These are phyloP conservation scores for Drosophila ananassae DNA, from an alignment of 1,140 invertebrate species.

Conservation along the genomic window DNA sequence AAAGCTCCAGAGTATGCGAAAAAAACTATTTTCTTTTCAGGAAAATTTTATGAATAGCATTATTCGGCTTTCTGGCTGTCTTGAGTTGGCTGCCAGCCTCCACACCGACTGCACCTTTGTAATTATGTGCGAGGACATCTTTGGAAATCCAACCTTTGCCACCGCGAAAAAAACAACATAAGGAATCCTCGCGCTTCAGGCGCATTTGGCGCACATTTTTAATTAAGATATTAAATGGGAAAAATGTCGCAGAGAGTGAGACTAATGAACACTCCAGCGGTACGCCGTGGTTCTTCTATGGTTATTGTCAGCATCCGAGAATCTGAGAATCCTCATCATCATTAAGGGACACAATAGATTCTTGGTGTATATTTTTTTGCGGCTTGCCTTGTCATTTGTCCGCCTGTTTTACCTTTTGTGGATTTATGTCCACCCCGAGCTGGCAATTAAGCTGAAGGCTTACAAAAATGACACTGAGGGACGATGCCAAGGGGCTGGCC, in stretches of 20 bases:
- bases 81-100: constrained; percentile 15
- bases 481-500: background rate
- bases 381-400: constrained; percentile 52
- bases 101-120: constrained; percentile 31
- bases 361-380: constrained; percentile 1
- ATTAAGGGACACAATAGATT: constrained; percentile 56
- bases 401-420: constrained; percentile 66
- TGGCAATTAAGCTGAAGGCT: constrained; percentile 67
- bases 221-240: constrained; percentile 75
- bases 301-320: constrained; percentile 43
- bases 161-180: constrained; percentile 25
- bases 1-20: background rate
- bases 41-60: constrained; percentile 73
- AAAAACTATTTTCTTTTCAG: constrained; percentile 53
- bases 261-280: constrained; percentile 62
- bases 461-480: constrained; percentile 16
- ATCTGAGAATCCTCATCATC: constrained; percentile 49
- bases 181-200: constrained; percentile 38
- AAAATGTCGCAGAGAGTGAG: constrained; percentile 40
- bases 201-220: constrained; percentile 59
- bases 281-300: constrained; percentile 19
- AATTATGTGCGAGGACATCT: constrained; percentile 56
- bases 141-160: constrained; percentile 50
- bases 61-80: constrained; percentile 45
- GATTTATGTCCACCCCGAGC: constrained; percentile 51